Base-by-base conservation (phyloP, 2,113 vertebrate species). In the Lophotis ruficrista region DNA sequence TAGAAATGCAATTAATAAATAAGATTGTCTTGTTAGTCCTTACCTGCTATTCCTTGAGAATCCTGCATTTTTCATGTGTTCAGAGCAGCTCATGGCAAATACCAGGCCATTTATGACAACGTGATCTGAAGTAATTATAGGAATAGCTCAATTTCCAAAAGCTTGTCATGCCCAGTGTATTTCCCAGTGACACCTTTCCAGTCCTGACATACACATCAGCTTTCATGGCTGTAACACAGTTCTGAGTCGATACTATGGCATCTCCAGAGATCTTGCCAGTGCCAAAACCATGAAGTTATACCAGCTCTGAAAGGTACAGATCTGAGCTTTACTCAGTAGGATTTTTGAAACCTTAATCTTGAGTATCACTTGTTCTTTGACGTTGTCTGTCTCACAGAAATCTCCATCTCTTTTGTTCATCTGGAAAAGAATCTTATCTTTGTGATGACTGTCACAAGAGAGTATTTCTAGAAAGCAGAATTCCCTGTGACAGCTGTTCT, bases 381-480 rank as follows among this genome's bases (percentile, higher is more conserved):
- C 57, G n/a, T 68, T 38, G 50, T 64, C 65, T 57, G 6, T 83
- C 64, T 93, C 65, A 48, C 33, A 75, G 84, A 87, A 84, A 51
- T 60, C 41, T 31, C 31, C 53, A 11, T 60, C 45, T 37, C 80
- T 91, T 84, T n/a, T 79, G 57, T 69, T 93, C 6, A 22, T 60
- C 57, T 68, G 62, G 43, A 82, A 68, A 87, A 10, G 51, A 87
- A 60, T 18, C 24, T 78, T 65, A 22, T 27, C 65, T 89, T 86
- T 71, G 27, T 1, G 4, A 15, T 56, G n/a, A 45, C 30, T 71
- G 48, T 57, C 89, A 79, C 41, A 89, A 68, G 4, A 60, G 69
- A 87, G 73, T 68, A 45, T 85, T 89, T 96, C 93, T 91, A 91
- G 87, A 94, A 94, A 91, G 84, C 64, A 38, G 7, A 83, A 89